These are phyloP conservation scores for Podarcis siculus DNA, from an alignment of 2,797 vertebrate genomes.

Conservation along the genomic window DNA sequence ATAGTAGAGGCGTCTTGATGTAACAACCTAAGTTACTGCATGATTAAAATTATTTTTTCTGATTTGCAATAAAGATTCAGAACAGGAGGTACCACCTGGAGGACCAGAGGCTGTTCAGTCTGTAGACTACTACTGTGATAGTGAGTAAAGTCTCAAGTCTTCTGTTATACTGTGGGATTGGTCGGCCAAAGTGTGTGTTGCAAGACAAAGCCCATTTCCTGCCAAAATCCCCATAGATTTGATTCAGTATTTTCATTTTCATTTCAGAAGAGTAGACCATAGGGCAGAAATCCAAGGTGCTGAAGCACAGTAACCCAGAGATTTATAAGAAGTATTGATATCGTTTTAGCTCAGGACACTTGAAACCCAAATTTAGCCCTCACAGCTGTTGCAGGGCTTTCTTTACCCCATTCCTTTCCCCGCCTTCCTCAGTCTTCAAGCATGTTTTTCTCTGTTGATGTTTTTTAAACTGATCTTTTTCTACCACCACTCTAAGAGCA, in stretches of 20 bases:
- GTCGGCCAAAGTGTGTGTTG: neutral
- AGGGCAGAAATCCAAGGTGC: neutral
- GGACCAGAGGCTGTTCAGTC: constrained; percentile 87
- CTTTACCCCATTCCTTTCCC: neutral
- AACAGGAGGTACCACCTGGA: constrained; percentile 84
- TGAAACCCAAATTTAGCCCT: neutral
- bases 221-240: neutral
- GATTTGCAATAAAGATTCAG: constrained; percentile 79
- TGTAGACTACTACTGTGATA: constrained; percentile 96
- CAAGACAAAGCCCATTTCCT: neutral
- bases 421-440: neutral
- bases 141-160: constrained; percentile 79
- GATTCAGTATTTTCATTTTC: neutral
- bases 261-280: neutral
- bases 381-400: neutral
- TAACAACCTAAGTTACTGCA: neutral
- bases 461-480: neutral
- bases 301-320: neutral
- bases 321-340: neutral
- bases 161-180: neutral
- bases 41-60: constrained; percentile 31
- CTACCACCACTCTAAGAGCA: neutral
- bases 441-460: neutral
- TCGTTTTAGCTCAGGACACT: neutral
- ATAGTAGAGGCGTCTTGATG: neutral